These are phyloP conservation scores for Scomber japonicus DNA, from an alignment of 2,113 vertebrate species.

Conservation along the genomic window DNA sequence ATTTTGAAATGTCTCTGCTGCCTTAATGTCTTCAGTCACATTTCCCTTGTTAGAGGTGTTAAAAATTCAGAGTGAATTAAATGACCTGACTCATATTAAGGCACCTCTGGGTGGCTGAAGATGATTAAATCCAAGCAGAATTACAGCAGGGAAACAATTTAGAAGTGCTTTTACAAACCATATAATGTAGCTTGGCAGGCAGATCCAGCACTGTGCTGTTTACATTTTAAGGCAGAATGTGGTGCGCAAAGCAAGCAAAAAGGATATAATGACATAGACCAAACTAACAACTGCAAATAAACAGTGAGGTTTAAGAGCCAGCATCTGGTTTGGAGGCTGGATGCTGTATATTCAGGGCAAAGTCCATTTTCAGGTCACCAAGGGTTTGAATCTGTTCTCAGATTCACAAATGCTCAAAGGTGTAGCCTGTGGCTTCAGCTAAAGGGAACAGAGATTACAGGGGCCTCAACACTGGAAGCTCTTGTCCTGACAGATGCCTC, in stretches of 20 bases:
- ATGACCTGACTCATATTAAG: conserved; percentile 35
- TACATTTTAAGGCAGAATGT: conserved; percentile 1
- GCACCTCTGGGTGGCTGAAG: conserved; percentile 22
- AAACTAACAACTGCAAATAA: conserved; percentile 19
- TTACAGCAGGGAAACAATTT: conserved; percentile 29
- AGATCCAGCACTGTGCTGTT: neutral
- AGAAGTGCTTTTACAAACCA: conserved; percentile 21
- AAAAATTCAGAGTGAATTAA: conserved; percentile 31
- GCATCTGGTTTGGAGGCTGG: conserved; percentile 16
- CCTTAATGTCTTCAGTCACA: conserved; percentile 5
- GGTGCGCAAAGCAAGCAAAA: conserved; percentile 9
- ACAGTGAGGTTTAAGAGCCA: conserved; percentile 9
- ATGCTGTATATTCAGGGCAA: conserved; percentile 44
- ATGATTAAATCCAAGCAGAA: conserved; percentile 26
- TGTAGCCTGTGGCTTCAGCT: conserved; percentile 9
- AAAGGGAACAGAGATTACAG: too few relatives aligned
- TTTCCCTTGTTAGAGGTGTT: conserved; percentile 33
- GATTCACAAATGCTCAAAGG: conserved; percentile 27
- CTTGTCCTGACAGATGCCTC: conserved; percentile 17
- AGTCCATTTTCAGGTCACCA: conserved; percentile 46
- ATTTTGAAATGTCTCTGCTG: conserved; percentile 2
- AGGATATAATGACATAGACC: neutral
- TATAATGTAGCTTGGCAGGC: neutral
- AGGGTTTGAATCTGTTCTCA: conserved; percentile 40
- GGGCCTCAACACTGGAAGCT: neutral